Percentiles rank a stretch among this genome's conserved stretches.
These are phyloP conservation scores for Ceuthmochares aereus DNA, from an alignment of 2,113 vertebrate genomes.

Conservation along the genomic window DNA sequence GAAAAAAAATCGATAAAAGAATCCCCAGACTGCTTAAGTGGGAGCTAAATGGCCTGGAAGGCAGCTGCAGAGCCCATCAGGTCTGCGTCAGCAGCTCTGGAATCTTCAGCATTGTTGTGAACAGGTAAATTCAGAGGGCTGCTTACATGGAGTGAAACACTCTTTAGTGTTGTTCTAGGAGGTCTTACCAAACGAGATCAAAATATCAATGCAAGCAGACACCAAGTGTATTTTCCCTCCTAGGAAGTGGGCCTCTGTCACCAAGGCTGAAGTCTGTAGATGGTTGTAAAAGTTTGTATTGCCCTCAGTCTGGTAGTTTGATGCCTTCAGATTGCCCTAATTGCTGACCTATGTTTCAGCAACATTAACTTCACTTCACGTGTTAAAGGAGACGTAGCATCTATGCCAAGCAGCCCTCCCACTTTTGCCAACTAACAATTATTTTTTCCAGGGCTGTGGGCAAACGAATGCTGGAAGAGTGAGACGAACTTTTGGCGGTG, in stretches of 20 bases:
- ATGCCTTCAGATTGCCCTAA: neutral
- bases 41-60: neutral
- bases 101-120: neutral
- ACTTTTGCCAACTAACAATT: neutral
- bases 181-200: neutral
- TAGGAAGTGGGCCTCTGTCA: neutral
- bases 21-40: no score
- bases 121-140: neutral
- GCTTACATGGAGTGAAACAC: rapidly evolving
- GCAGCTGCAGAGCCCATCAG: neutral
- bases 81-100: neutral
- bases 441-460: constrained; percentile 79
- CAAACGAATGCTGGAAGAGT: constrained; percentile 87
- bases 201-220: neutral
- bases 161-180: neutral
- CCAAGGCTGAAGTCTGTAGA: neutral
- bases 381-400: rapidly evolving
- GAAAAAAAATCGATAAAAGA: neutral
- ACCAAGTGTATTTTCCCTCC: neutral
- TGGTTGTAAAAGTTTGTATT: neutral
- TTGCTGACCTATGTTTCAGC: neutral
- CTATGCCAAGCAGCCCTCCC: neutral
- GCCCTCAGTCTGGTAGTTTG: neutral
- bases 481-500: constrained; percentile 86
- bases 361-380: neutral